These are phyloP conservation scores for Pelecanus crispus DNA, from an alignment of 2,113 vertebrate species.

Conservation along the genomic window DNA sequence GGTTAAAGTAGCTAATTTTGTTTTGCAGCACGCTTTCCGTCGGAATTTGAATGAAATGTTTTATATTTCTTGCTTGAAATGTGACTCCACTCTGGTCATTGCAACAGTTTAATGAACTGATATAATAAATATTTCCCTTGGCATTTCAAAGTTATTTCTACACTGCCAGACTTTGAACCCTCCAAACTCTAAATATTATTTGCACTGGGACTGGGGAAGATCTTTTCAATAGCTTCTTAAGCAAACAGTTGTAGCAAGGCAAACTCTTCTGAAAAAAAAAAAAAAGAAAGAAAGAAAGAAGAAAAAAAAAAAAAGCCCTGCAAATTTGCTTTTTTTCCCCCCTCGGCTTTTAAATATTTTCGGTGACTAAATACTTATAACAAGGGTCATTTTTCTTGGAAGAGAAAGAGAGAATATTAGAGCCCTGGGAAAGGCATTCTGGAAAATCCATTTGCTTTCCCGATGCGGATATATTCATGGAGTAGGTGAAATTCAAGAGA, in stretches of 20 bases:
- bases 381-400: slow-evolving; percentile 40
- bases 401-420: slow-evolving; percentile 34
- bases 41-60: slow-evolving; percentile 12
- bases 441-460: slow-evolving; percentile 56
- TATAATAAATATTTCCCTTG: slow-evolving; percentile 66
- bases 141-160: slow-evolving; percentile 47
- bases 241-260: slow-evolving; percentile 14
- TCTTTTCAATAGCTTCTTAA: slow-evolving; percentile 43
- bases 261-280: background rate
- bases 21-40: background rate
- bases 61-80: background rate
- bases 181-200: slow-evolving; percentile 39
- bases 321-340: background rate
- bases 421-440: slow-evolving; percentile 56
- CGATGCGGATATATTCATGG: background rate
- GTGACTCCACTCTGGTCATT: background rate
- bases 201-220: slow-evolving; percentile 33
- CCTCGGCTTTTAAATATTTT: slow-evolving; percentile 25
- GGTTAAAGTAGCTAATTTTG: background rate
- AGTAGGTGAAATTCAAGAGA: slow-evolving; percentile 41
- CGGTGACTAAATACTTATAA: background rate
- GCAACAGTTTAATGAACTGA: slow-evolving; percentile 61
- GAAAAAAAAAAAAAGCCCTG: background rate
- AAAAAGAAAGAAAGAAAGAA: too few species aligned
- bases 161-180: slow-evolving; percentile 19